These are phyloP conservation scores for Ophonus ardosiacus DNA, from an alignment of 2,888 invertebrate genomes.

Conservation along the genomic window DNA sequence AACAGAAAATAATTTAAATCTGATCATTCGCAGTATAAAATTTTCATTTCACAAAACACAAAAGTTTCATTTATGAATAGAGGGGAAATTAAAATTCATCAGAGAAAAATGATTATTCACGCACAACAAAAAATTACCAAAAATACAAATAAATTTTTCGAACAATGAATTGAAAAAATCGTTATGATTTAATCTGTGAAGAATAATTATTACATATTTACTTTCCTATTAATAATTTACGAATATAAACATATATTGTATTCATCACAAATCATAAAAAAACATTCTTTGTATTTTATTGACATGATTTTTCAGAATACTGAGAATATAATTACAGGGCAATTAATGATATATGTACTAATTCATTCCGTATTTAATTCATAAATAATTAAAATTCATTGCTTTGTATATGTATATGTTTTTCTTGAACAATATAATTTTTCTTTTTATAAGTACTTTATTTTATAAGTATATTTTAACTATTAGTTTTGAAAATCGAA, in stretches of 20 bases:
- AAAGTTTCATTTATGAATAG: not conserved
- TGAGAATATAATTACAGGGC: not conserved
- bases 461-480: too few species aligned
- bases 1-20: not conserved
- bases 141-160: not conserved
- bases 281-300: too few species aligned
- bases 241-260: not conserved
- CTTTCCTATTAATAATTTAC: too few species aligned
- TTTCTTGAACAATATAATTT: too few species aligned
- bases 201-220: too few species aligned
- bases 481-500: too few species aligned
- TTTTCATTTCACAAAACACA: not conserved
- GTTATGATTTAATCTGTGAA: too few species aligned
- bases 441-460: too few species aligned
- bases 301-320: too few species aligned
- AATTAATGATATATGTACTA: not conserved
- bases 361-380: not conserved
- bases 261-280: not conserved
- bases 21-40: not conserved
- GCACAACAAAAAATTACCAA: not conserved
- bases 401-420: not conserved
- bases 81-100: not conserved
- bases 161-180: too few species aligned
- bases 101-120: not conserved
- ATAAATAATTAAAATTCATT: not conserved